phyloP scores from a whole-genome alignment of 2,113 vertebrate genomes.

The Circaetus gallicus region DNA sequence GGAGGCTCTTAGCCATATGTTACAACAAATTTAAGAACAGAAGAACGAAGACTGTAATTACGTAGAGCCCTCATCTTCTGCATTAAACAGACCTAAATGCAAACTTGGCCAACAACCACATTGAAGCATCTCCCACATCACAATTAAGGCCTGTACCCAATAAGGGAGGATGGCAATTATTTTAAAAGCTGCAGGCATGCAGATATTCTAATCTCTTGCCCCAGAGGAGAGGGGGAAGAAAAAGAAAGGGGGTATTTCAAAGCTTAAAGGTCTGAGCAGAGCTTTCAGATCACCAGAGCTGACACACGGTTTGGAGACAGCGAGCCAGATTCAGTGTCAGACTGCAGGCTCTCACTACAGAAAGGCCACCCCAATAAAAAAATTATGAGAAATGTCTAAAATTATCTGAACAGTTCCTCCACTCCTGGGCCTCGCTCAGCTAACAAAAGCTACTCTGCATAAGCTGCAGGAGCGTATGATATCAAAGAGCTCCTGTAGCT shows the following conservation, averaged over 20 bases:
- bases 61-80: neutral
- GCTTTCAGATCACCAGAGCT: neutral
- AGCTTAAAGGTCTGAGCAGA: neutral
- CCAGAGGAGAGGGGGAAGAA: neutral
- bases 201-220: neutral
- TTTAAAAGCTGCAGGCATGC: neutral
- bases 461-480: neutral
- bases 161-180: neutral
- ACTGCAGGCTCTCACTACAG: neutral
- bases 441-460: neutral
- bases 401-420: conserved; percentile 31
- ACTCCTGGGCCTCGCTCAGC: neutral
- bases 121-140: neutral
- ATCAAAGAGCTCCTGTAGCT: neutral
- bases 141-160: neutral
- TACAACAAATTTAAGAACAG: conserved; percentile 22
- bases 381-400: conserved; percentile 31
- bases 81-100: neutral
- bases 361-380: conserved; percentile 46
- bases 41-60: neutral
- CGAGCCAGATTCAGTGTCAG: neutral
- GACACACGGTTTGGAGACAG: neutral
- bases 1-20: neutral
- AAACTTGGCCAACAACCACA: neutral
- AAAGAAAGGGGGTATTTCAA: neutral